Conservation (phyloP, 1,140 invertebrate genomes). For the Drosophila mauritiana region DNA sequence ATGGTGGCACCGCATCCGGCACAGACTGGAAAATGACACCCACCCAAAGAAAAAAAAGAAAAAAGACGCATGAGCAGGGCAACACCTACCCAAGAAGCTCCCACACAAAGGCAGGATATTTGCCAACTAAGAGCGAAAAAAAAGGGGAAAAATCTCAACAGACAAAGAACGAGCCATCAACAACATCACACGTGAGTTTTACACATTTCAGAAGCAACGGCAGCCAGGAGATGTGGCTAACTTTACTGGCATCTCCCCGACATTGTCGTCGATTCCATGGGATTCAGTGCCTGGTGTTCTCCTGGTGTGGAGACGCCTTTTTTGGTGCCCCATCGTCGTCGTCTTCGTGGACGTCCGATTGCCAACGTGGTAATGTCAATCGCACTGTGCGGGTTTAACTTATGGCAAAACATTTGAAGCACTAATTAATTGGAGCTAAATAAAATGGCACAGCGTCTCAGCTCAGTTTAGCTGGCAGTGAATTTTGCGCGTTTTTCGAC, state of each 20-base stretch:
- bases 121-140: background rate
- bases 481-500: slow-evolving; percentile 50
- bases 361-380: slow-evolving; percentile 79
- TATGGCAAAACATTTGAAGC: slow-evolving; percentile 85
- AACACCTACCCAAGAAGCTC: slow-evolving; percentile 47
- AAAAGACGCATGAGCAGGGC: slow-evolving; percentile 14
- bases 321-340: slow-evolving; percentile 34
- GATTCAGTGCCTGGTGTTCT: background rate
- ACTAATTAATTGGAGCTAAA: slow-evolving; percentile 85
- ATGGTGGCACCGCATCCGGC: slow-evolving; percentile 14
- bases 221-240: slow-evolving; percentile 58
- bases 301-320: slow-evolving; percentile 50
- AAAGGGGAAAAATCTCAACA: slow-evolving; percentile 9
- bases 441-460: slow-evolving; percentile 81
- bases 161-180: slow-evolving; percentile 61
- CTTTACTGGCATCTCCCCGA: slow-evolving; percentile 33
- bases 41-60: slow-evolving; percentile 18
- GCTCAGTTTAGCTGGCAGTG: slow-evolving; percentile 37
- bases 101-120: slow-evolving; percentile 52
- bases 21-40: slow-evolving; percentile 22
- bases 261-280: slow-evolving; percentile 23
- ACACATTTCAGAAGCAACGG: slow-evolving; percentile 80
- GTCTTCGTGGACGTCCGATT: slow-evolving; percentile 58
- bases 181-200: slow-evolving; percentile 81
- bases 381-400: slow-evolving; percentile 83